Percentiles rank a stretch among this genome's conserved stretches.
These are phyloP conservation scores for Tenthredo scrophulariae DNA, from an alignment of 2,888 invertebrate genomes.

Conservation along the genomic window DNA sequence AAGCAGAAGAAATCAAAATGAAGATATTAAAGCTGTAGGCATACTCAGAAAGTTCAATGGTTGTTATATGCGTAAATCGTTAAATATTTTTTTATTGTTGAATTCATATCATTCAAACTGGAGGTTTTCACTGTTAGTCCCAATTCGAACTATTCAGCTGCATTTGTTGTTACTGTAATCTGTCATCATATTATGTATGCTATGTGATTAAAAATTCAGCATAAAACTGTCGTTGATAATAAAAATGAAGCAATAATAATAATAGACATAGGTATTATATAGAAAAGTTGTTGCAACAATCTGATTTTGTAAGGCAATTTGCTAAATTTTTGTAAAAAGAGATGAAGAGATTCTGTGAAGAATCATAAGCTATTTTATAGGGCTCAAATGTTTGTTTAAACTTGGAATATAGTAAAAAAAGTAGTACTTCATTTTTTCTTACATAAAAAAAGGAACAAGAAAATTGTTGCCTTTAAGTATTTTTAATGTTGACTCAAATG, in stretches of 20 bases:
- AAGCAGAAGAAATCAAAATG: slow-evolving; percentile 69
- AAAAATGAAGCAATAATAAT: slow-evolving; percentile 30
- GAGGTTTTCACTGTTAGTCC: slow-evolving; percentile 14
- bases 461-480: slow-evolving; percentile 56
- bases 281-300: slow-evolving; percentile 28
- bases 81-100: slow-evolving; percentile 50
- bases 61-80: slow-evolving; percentile 50
- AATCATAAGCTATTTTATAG: slow-evolving; percentile 29
- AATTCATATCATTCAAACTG: slow-evolving; percentile 35
- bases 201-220: slow-evolving; percentile 20
- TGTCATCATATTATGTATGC: not conserved
- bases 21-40: slow-evolving; percentile 51
- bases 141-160: not conserved
- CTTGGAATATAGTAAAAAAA: not conserved
- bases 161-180: slow-evolving; percentile 32
- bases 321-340: slow-evolving; percentile 23
- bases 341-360: slow-evolving; percentile 9
- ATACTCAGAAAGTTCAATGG: slow-evolving; percentile 37
- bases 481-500: slow-evolving; percentile 56
- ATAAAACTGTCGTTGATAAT: slow-evolving; percentile 33
- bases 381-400: not conserved
- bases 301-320: slow-evolving; percentile 30
- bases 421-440: slow-evolving; percentile 31
- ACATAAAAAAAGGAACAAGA: slow-evolving; percentile 49
- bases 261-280: slow-evolving; percentile 30